phyloP scores from a whole-genome alignment of 2,797 vertebrate species.

The Scleropages formosus region DNA sequence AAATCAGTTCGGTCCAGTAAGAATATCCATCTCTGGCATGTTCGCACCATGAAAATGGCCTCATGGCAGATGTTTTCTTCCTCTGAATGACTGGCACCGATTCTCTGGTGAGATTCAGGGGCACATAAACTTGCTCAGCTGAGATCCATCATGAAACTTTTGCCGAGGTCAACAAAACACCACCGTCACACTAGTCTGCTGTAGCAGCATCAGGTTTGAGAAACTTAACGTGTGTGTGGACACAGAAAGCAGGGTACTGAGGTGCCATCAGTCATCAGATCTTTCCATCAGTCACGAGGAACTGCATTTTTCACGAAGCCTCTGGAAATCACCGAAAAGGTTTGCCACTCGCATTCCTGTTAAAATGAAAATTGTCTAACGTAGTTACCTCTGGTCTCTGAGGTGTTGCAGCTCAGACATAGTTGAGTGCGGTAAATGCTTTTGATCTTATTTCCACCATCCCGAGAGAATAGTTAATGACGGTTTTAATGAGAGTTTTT shows the following conservation, averaged over 20 bases:
- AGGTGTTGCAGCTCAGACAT: not conserved
- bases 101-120: not conserved
- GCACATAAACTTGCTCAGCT: not conserved
- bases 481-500: conserved; percentile 27
- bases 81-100: not conserved
- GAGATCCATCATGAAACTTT: not conserved
- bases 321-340: conserved; percentile 1
- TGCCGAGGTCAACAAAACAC: not conserved
- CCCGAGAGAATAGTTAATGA: conserved; percentile 27
- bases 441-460: conserved; percentile 10
- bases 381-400: conserved; percentile 3
- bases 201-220: not conserved
- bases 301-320: not conserved
- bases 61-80: not conserved
- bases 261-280: not conserved
- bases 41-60: not conserved
- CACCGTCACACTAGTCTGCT: not conserved
- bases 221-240: not conserved
- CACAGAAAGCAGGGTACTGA: not conserved
- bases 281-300: not conserved
- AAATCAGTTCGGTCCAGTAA: not conserved
- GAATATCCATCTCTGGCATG: not conserved
- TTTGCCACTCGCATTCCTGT: not conserved
- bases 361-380: not conserved
- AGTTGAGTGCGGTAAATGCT: not conserved